Percentiles rank a stretch among this genome's conserved stretches.
Conservation (phyloP, 2,113 vertebrate species). For the Podiceps cristatus region DNA sequence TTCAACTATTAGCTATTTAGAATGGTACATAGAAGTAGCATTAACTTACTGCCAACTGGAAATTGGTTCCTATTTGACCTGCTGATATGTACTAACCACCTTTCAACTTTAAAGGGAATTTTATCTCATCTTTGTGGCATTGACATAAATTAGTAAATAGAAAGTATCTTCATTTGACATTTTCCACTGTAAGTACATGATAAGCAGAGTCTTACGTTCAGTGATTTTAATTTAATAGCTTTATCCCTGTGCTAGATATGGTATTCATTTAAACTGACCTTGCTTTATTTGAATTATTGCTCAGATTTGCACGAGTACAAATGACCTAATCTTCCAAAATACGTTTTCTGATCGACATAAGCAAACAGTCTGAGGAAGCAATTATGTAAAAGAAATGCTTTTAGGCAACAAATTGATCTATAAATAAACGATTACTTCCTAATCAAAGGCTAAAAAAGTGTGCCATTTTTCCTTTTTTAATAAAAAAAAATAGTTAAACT, state of each 20-base stretch:
- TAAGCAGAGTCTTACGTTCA: slow-evolving; percentile 60
- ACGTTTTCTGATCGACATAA: slow-evolving; percentile 69
- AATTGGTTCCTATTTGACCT: not conserved
- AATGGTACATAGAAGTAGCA: not conserved
- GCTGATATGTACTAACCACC: not conserved
- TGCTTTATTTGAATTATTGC: slow-evolving; percentile 76
- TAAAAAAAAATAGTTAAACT: slow-evolving; percentile 26
- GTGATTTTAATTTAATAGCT: slow-evolving; percentile 73
- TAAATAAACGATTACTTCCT: slow-evolving; percentile 71
- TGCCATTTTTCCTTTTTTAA: slow-evolving; percentile 42
- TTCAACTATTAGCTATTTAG: not conserved
- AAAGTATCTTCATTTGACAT: slow-evolving; percentile 64
- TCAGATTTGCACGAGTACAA: slow-evolving; percentile 73
- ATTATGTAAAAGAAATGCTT: slow-evolving; percentile 69
- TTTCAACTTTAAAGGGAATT: slow-evolving; percentile 19
- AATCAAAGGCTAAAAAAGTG: slow-evolving; percentile 51
- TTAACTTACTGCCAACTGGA: not conserved
- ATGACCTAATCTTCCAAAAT: slow-evolving; percentile 76
- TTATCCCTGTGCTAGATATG: slow-evolving; percentile 42
- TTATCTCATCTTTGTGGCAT: not conserved
- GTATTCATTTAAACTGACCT: slow-evolving; percentile 77
- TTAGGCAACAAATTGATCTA: slow-evolving; percentile 66
- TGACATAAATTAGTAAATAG: slow-evolving; percentile 41
- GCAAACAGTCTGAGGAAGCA: slow-evolving; percentile 72
- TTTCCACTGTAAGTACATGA: slow-evolving; percentile 58